Conservation (phyloP, 2,888 invertebrate genomes). For the Eurytoma adleriae region DNA sequence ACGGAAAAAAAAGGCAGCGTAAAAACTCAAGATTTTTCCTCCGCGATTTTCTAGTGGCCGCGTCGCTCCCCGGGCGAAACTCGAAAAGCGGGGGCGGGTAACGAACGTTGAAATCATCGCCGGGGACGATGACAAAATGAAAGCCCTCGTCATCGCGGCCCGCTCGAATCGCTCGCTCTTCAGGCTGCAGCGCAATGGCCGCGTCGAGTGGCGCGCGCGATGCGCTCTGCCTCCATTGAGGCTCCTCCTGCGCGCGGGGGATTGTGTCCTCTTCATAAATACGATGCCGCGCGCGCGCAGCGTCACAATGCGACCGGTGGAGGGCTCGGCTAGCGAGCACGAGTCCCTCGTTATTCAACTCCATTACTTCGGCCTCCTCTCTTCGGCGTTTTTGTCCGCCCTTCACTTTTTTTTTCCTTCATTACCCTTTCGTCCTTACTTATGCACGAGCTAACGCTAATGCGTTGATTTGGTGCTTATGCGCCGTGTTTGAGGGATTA, state of each 20-base stretch:
- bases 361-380: background rate
- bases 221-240: slow-evolving; percentile 2
- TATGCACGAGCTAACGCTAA: too few relatives aligned
- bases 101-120: background rate
- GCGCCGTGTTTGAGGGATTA: too few relatives aligned
- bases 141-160: too few relatives aligned
- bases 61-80: slow-evolving; percentile 1
- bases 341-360: slow-evolving; percentile 1
- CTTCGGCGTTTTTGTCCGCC: background rate
- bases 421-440: background rate
- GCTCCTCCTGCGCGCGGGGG: background rate
- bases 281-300: background rate
- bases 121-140: background rate
- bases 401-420: background rate
- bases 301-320: background rate
- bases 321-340: background rate
- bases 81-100: background rate
- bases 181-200: background rate
- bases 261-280: slow-evolving; percentile 18
- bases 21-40: too few relatives aligned
- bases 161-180: slow-evolving; percentile 11
- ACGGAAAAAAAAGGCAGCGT: too few relatives aligned
- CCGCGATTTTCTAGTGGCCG: slow-evolving; percentile 21
- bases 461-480: background rate
- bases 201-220: slow-evolving; percentile 4